phyloP scores from a whole-genome alignment of 2,797 vertebrate genomes.

The Astyanax mexicanus region DNA sequence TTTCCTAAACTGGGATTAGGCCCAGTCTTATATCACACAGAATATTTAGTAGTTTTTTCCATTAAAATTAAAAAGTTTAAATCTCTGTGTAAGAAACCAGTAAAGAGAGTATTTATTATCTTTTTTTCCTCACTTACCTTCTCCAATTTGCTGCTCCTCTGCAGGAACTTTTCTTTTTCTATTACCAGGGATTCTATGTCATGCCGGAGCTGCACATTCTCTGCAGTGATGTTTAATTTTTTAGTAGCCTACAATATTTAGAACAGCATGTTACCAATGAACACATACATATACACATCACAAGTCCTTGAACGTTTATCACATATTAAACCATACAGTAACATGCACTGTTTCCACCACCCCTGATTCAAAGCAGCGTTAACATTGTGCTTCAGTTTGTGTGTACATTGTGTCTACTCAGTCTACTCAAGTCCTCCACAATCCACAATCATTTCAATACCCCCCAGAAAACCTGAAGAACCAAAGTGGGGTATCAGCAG shows the following conservation, averaged over 20 bases:
- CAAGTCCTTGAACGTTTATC: not conserved
- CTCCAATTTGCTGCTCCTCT: conserved; percentile 36
- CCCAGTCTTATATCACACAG: no score
- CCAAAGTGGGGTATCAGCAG: conserved; percentile 2
- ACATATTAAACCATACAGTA: not conserved
- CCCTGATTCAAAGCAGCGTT: not conserved
- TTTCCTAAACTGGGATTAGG: no score
- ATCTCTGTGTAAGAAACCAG: no score
- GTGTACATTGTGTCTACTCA: not conserved
- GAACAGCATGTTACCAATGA: not conserved
- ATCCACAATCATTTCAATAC: no score
- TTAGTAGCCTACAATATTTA: conserved; percentile 17
- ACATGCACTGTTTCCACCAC: not conserved
- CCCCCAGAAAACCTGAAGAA: not conserved
- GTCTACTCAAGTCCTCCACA: no score
- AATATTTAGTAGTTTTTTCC: no score
- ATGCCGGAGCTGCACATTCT: conserved; percentile 32
- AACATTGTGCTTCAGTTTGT: not conserved
- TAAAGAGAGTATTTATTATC: not conserved
- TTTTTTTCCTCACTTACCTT: not conserved
- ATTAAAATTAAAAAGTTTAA: no score
- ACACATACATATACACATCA: not conserved
- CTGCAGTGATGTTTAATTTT: conserved; percentile 37
- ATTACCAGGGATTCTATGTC: conserved; percentile 44
- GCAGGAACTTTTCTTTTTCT: conserved; percentile 39